Evolutionary conservation across 1,140 invertebrate species (phyloP), one percentile per base, ranked within the genome.

Genomic region (Drosophila nebulosa): DNA sequence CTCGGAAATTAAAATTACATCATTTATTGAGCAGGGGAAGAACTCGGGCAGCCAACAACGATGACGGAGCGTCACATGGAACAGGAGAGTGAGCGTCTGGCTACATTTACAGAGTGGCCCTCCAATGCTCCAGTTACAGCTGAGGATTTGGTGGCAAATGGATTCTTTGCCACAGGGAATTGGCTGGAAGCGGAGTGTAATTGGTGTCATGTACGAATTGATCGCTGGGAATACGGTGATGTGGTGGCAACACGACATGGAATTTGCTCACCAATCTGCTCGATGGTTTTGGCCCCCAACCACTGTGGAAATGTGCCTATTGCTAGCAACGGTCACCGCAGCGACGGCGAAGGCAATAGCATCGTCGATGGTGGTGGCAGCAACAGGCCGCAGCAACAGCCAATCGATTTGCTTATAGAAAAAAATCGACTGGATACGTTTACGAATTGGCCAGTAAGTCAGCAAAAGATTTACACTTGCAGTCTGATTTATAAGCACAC

Each of bases 111-210:
- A 67, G 14, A 92, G 93, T 74, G 97, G 96, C 96, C 96, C 95
- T 50, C 69, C 91, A 86, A 86, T 30, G 81, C 81, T 16, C 93
- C 94, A 86, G 94, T 94, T 18, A 92, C 93, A 27, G 93, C 96
- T 1, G 93, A 67, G 26, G 83, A 86, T 81, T 93, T 98, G 73
- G 96, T 96, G 2, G 94, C 94, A 89, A 96, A 95, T 42, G 97
- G 97, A 9, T 97, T 98, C 92, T 97, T 94, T 88, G 96, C 95
- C 52, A 95, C 94, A 1, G 95, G 95, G 24, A 91, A 92, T 68
- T 94, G 92, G 30, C 91, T 94, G 10, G 94, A 95, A 78, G 95
- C 96, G 2, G 93, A 96, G 85, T 97, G 96, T 90, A 96, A 96
- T 79, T 92, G 94, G 68, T 97, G 96, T 91, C 93, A 94, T 30